phyloP scores from a whole-genome alignment of 1,140 invertebrate species.

The Pseudomyrmex cubaensis region DNA sequence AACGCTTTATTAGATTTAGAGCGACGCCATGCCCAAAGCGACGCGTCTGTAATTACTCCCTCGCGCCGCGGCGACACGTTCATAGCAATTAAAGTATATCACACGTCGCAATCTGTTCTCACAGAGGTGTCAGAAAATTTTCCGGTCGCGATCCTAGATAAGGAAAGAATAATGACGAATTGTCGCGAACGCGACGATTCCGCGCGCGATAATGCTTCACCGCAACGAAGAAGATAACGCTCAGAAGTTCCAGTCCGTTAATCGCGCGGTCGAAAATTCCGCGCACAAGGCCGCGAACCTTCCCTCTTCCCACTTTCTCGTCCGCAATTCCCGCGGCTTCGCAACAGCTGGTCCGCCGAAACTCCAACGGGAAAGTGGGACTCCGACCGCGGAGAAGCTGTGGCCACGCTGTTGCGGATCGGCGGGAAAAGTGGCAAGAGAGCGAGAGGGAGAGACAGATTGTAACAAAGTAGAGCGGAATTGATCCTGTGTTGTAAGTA shows the following conservation, averaged over 20 bases:
- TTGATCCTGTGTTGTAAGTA: constrained; percentile 34
- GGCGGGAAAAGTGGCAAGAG: constrained; percentile 32
- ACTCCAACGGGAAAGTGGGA: constrained; percentile 60
- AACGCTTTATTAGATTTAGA: constrained; percentile 62
- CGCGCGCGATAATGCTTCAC: neutral
- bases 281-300: constrained; percentile 36
- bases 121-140: neutral
- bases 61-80: constrained; percentile 1
- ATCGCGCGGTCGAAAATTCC: constrained; percentile 48
- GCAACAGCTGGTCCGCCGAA: constrained; percentile 69
- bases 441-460: constrained; percentile 31
- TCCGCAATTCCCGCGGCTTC: constrained; percentile 47
- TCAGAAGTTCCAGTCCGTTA: constrained; percentile 29
- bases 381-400: constrained; percentile 64
- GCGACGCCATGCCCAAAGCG: constrained; percentile 17
- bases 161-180: neutral
- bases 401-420: constrained; percentile 51
- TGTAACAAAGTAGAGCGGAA: constrained; percentile 38
- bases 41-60: constrained; percentile 13
- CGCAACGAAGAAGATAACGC: neutral
- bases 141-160: neutral
- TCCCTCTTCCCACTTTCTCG: constrained; percentile 34
- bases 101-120: constrained; percentile 11
- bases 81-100: constrained; percentile 25
- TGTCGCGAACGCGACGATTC: neutral